Conservation (phyloP, 2,113 vertebrate genomes). For the Lathamus discolor region DNA sequence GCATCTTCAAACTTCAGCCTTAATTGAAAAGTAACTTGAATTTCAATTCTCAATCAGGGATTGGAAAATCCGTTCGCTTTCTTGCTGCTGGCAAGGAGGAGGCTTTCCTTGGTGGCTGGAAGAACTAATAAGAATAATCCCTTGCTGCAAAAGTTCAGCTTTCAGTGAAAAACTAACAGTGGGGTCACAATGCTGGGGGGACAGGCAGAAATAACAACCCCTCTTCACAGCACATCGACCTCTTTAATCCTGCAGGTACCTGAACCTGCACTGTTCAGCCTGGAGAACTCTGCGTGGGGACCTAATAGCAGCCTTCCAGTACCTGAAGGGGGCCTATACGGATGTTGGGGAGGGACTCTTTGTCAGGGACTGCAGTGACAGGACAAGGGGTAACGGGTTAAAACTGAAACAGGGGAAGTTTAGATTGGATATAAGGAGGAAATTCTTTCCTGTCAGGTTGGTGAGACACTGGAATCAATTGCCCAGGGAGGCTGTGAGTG, state of each 20-base stretch:
- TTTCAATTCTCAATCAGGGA: background rate
- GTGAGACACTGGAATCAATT: no score
- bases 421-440: no score
- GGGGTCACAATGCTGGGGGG: fast-evolving
- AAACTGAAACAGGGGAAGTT: no score
- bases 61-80: background rate
- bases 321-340: no score
- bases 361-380: no score
- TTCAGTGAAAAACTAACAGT: background rate
- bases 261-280: background rate
- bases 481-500: no score
- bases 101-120: background rate
- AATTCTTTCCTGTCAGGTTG: no score
- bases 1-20: conserved; percentile 11
- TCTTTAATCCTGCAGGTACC: background rate
- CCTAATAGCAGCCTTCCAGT: no score
- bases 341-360: no score
- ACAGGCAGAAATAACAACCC: background rate
- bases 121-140: background rate
- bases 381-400: no score
- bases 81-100: background rate
- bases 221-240: fast-evolving
- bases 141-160: background rate
- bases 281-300: no score
- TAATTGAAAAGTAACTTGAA: conserved; percentile 34